Conservation (phyloP, 2,888 invertebrate genomes). For the Muschampia plurimacula region DNA sequence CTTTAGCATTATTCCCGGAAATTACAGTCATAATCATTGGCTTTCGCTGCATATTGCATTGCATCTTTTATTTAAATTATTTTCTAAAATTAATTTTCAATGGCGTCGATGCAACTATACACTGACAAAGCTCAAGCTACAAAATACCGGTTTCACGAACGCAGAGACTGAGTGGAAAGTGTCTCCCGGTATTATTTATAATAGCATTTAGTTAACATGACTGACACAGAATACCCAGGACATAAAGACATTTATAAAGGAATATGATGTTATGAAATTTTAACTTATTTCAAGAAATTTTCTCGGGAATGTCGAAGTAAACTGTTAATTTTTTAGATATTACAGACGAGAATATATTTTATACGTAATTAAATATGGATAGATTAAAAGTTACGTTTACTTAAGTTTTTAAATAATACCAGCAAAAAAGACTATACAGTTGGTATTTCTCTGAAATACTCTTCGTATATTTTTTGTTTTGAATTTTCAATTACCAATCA, state of each 20-base stretch:
- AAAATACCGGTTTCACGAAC: neutral
- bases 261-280: neutral
- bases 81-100: neutral
- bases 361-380: too few relatives aligned
- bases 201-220: conserved; percentile 20
- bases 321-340: too few relatives aligned
- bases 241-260: conserved; percentile 7
- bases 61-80: neutral
- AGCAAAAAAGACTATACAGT: too few relatives aligned
- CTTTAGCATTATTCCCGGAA: too few relatives aligned
- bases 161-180: neutral
- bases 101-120: neutral
- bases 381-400: too few relatives aligned
- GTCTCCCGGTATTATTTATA: conserved; percentile 11
- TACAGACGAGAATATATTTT: too few relatives aligned
- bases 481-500: too few relatives aligned
- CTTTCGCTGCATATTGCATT: too few relatives aligned
- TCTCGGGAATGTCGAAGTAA: too few relatives aligned
- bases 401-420: too few relatives aligned
- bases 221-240: conserved; percentile 5
- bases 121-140: neutral
- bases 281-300: neutral
- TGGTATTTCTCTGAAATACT: too few relatives aligned
- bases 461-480: too few relatives aligned
- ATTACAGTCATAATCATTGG: neutral